Base-by-base conservation (phyloP, 2,797 vertebrate genomes). In the Ibycter americanus region DNA sequence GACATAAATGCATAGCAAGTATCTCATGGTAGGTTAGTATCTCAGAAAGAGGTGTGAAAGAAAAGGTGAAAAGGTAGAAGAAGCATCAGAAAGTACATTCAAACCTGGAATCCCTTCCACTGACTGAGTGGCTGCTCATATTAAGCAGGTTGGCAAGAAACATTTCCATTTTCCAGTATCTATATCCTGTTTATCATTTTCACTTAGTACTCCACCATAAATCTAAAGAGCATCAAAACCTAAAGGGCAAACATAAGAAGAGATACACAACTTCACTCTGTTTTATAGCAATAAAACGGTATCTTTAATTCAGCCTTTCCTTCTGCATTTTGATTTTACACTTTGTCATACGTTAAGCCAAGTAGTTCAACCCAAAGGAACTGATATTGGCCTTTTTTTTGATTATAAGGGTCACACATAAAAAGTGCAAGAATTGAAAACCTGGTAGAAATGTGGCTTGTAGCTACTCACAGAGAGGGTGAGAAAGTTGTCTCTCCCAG, bases 251-350 rank as follows among this genome's bases (percentile, higher is more conserved):
- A 70, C 29, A 32, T 55, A 6, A 90, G 34, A 93, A 81, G 42
- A 93, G 32, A 87, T 79, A 65, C 9, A 76, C 11, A 89, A 59
- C 62, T 81, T 78, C n/a, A 61, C 11, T 40, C 27, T 59, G 13
- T 27, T 84, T 88, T 76, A 67, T 46, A 74, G 29, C 52, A 83
- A 34, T 56, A 83, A 90, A 80, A 71, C 1, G 5, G 5, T 34
- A 55, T 62, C 91, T 83, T 82, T 85, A 76, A 70, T 84, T 90
- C 55, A 52, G 8, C 19, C 27, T 90, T 87, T 76, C 42, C 17
- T 81, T 91, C 31, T 81, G 40, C 74, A 73, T 71, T 96, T 90
- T 89, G 72, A 94, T 94, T 89, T 95, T 91, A 94, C 77, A 71
- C 26, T 92, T 93, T 88, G 47, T 87, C 40, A 13, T 83, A 25